phyloP scores from a whole-genome alignment of 2,888 invertebrate genomes.

The Ornithoptera priamus region DNA sequence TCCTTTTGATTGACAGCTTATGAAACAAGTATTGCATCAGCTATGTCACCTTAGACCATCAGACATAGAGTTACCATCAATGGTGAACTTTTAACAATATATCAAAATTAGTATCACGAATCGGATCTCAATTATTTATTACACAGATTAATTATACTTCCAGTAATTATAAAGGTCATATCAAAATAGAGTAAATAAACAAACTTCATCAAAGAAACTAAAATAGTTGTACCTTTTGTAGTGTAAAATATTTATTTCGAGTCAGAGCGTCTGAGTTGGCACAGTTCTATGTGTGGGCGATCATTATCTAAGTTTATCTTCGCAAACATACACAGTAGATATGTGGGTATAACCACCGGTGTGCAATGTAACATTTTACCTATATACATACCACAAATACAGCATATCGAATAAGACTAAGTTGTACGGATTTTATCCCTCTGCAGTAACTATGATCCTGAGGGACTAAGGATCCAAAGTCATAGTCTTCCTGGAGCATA shows the following conservation, averaged over 20 bases:
- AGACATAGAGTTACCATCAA: too few relatives aligned
- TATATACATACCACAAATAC: too few relatives aligned
- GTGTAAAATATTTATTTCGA: conserved; percentile 25
- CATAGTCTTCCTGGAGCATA: too few relatives aligned
- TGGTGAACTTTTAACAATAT: too few relatives aligned
- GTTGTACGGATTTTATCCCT: too few relatives aligned
- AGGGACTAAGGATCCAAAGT: too few relatives aligned
- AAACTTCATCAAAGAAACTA: conserved; percentile 28
- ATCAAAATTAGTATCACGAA: too few relatives aligned
- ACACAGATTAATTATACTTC: not conserved
- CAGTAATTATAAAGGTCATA: conserved; percentile 16
- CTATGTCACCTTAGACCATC: too few relatives aligned
- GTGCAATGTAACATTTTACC: not conserved
- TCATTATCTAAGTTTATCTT: conserved; percentile 27
- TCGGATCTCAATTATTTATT: not conserved
- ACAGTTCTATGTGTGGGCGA: conserved; percentile 21
- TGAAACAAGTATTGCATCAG: too few relatives aligned
- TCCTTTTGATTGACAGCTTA: too few relatives aligned
- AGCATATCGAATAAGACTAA: too few relatives aligned
- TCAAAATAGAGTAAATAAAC: conserved; percentile 17
- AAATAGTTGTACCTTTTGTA: conserved; percentile 29
- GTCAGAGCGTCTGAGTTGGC: conserved; percentile 20
- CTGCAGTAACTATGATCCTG: too few relatives aligned
- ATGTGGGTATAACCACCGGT: not conserved
- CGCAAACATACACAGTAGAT: conserved; percentile 15